Conservation (phyloP, 2,888 invertebrate genomes). For the Scelioninae gen. 2 region DNA sequence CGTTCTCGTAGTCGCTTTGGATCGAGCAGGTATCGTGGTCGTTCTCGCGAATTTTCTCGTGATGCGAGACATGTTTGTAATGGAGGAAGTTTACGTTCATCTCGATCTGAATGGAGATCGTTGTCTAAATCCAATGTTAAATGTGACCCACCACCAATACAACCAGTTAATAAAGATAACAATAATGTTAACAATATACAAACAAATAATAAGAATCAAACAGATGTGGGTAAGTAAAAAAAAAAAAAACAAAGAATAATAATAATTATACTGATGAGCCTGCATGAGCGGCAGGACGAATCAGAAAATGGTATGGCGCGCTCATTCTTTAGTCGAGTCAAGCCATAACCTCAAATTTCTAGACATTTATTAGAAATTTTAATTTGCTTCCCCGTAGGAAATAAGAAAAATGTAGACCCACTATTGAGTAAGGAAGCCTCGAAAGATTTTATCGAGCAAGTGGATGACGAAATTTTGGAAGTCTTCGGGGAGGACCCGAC, state of each 20-base stretch:
- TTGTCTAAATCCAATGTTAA: too few relatives aligned
- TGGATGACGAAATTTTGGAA: slow-evolving; percentile 27
- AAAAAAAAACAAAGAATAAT: not conserved
- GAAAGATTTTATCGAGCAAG: not conserved
- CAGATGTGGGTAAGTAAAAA: not conserved
- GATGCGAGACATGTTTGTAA: too few relatives aligned
- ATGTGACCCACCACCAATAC: too few relatives aligned
- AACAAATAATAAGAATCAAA: not conserved
- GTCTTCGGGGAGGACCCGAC: slow-evolving; percentile 30
- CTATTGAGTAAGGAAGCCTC: not conserved
- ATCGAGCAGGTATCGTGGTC: not conserved
- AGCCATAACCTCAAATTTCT: slow-evolving; percentile 26
- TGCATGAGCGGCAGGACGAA: slow-evolving; percentile 24
- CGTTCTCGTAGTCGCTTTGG: not conserved
- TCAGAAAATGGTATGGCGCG: slow-evolving; percentile 23
- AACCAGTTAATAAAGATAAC: too few relatives aligned
- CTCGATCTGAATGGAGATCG: too few relatives aligned
- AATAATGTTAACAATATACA: too few relatives aligned
- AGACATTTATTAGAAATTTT: too few relatives aligned
- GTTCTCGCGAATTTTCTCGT: too few relatives aligned
- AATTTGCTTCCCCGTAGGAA: too few relatives aligned
- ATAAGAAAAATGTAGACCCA: slow-evolving; percentile 6
- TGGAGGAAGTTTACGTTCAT: too few relatives aligned
- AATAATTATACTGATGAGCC: slow-evolving; percentile 23
- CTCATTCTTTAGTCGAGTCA: slow-evolving; percentile 22